phyloP scores from a whole-genome alignment of 2,888 invertebrate genomes.

The Protula sp. region DNA sequence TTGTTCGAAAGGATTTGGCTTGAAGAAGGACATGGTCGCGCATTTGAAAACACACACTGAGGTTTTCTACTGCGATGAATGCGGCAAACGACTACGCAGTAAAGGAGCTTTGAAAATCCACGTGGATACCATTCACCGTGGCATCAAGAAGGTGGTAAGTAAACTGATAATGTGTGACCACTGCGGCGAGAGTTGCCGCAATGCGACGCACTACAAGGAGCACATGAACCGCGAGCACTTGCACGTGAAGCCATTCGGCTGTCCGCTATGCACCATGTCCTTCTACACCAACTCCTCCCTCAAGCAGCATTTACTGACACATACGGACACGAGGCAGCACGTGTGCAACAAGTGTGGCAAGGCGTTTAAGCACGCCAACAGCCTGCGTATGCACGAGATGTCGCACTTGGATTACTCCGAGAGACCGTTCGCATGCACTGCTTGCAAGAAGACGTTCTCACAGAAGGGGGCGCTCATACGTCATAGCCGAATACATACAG shows the following conservation, averaged over 20 bases:
- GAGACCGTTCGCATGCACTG: constrained; percentile 5
- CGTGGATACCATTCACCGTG: constrained; percentile 4
- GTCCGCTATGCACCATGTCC: constrained; percentile 2
- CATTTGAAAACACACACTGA: constrained; percentile 6
- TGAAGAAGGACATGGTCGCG: constrained; percentile 8
- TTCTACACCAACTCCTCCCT: constrained; percentile 9
- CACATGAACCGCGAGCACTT: constrained; percentile 11
- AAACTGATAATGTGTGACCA: constrained; percentile 6
- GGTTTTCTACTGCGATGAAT: constrained; percentile 7
- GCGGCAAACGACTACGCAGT: constrained; percentile 8
- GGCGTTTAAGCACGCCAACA: constrained; percentile 4
- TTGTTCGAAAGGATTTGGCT: constrained; percentile 8
- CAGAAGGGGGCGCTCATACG: constrained; percentile 5
- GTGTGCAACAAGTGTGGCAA: constrained; percentile 9
- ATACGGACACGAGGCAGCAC: not conserved
- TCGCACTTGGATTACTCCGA: not conserved
- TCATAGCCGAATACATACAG: constrained; percentile 11
- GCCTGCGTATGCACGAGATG: constrained; percentile 5
- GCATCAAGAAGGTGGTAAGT: not conserved
- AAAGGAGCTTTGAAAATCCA: constrained; percentile 8
- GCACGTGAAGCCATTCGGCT: constrained; percentile 5
- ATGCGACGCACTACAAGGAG: constrained; percentile 7
- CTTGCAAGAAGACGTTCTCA: constrained; percentile 12
- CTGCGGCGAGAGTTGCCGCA: constrained; percentile 10
- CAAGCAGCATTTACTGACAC: constrained; percentile 3